Percentiles rank a stretch among this genome's conserved stretches.
Evolutionary conservation across 2,113 vertebrate species (phyloP).

Genomic region (Passerina amoena): DNA sequence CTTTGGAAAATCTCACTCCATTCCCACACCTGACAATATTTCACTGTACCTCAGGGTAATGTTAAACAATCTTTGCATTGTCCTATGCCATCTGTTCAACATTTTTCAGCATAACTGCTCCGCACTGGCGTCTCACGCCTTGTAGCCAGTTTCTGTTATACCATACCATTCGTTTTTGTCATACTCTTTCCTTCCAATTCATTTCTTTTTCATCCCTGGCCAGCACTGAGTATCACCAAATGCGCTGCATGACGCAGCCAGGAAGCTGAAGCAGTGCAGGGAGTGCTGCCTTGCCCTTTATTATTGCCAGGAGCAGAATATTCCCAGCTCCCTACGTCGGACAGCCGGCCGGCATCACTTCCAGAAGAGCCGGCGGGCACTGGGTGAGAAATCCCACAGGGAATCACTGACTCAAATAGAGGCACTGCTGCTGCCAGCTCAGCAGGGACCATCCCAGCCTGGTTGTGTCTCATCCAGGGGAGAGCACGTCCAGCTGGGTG

Average conservation of each 20-base stretch:
- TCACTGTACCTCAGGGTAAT: constrained; percentile 50
- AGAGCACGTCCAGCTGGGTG: not conserved
- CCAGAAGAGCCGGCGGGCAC: not conserved
- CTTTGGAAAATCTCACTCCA: constrained; percentile 51
- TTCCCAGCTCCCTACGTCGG: not conserved
- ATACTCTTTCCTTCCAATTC: constrained; percentile 12
- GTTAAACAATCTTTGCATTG: constrained; percentile 66
- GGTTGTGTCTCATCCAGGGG: accelerated
- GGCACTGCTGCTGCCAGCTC: not conserved
- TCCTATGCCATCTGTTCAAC: constrained; percentile 62
- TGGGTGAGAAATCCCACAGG: not conserved
- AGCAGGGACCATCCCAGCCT: accelerated
- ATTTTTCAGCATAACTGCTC: constrained; percentile 48
- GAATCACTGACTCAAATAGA: not conserved
- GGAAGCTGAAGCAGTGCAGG: not conserved
- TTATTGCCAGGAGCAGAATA: not conserved
- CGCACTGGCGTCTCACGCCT: accelerated
- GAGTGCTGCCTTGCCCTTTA: not conserved
- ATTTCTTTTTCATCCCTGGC: constrained; percentile 30
- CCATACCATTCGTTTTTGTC: constrained; percentile 51
- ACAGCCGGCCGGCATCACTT: accelerated
- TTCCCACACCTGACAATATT: constrained; percentile 60
- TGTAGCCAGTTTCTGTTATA: constrained; percentile 15
- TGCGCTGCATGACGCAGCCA: not conserved
- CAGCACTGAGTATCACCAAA: not conserved